phyloP scores from a whole-genome alignment of 2,113 vertebrate species.

The Hyaena hyaena region DNA sequence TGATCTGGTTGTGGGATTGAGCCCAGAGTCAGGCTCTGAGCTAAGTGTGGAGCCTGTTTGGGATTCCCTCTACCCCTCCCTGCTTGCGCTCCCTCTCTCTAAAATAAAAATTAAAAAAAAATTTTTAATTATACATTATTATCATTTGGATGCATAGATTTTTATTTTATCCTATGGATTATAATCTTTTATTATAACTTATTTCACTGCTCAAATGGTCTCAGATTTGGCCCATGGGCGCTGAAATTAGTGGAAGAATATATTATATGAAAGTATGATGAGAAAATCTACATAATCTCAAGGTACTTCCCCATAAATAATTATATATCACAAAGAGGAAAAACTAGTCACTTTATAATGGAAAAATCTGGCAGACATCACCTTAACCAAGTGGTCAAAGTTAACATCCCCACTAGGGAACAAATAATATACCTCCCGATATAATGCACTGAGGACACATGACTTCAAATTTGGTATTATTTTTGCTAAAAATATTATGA shows the following conservation, averaged over 20 bases:
- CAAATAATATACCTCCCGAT: neutral
- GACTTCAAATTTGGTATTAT: neutral
- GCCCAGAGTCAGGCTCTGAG: too few relatives aligned
- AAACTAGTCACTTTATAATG: neutral
- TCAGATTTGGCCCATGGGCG: neutral
- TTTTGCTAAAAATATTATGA: slow-evolving; percentile 9
- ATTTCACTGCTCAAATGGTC: neutral
- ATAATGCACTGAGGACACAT: neutral
- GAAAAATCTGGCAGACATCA: neutral
- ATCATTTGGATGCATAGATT: neutral
- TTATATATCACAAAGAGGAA: neutral
- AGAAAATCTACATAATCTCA: neutral
- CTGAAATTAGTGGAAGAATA: neutral
- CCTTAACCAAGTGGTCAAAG: neutral
- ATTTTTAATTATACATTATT: neutral
- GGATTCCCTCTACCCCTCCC: too few relatives aligned
- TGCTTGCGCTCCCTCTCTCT: too few relatives aligned
- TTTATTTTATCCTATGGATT: neutral
- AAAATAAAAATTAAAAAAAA: too few relatives aligned
- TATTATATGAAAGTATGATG: neutral
- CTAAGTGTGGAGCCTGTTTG: too few relatives aligned
- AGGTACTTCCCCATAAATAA: neutral
- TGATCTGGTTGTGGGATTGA: too few relatives aligned
- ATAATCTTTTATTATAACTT: neutral
- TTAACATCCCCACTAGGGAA: neutral